Base-by-base conservation (phyloP, 2,113 vertebrate genomes). In the Bostrychus sinensis region DNA sequence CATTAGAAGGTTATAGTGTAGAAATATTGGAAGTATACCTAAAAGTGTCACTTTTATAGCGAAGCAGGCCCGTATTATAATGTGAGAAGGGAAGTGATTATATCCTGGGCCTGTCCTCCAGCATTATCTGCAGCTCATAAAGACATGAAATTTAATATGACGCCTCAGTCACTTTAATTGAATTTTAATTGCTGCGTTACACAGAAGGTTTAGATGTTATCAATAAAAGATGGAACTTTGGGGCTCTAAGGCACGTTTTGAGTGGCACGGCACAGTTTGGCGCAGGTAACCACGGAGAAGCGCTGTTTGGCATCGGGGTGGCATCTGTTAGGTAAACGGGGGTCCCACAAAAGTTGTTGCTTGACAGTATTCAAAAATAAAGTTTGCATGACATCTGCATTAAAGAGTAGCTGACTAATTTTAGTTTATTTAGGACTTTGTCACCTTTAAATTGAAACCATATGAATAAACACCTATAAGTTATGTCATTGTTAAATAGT, bases 111-210 rank as follows among this genome's bases (percentile, higher is more conserved):
- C 95, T 98, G 95, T 98, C 96, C 96, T 94, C 94, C 94, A 96
- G 96, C 95, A 96, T 97, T 98, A 96, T 96, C 95, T 93, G 85
- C 94, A 95, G 96, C 95, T 97, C 96, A 91, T 98, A 97, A 99
- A 98, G 95, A 93, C 94, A 94, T 94, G 93, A 94, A 97, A 96
- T 97, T 97, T 98, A 98, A 97, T 97, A 96, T 95, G 96, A 98
- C 97, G 96, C 95, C 96, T 97, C 96, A 96, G 95, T 98, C 95
- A 95, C 94, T 96, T 98, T 98, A 99, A 98, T 99, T 98, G 95
- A 98, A 99, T 96, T 98, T 96, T 99, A 99, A 99, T 99, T 98
- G 96, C 95, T 95, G 96, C 96, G 97, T 96, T 96, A 95, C 96
- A 95, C 95, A 95, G 95, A 96, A 94, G 95, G 96, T 96, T 99